Evolutionary conservation across 2,888 invertebrate genomes (phyloP), one percentile per base, ranked within the genome.

Genomic region (Aspidiotus destructor): DNA sequence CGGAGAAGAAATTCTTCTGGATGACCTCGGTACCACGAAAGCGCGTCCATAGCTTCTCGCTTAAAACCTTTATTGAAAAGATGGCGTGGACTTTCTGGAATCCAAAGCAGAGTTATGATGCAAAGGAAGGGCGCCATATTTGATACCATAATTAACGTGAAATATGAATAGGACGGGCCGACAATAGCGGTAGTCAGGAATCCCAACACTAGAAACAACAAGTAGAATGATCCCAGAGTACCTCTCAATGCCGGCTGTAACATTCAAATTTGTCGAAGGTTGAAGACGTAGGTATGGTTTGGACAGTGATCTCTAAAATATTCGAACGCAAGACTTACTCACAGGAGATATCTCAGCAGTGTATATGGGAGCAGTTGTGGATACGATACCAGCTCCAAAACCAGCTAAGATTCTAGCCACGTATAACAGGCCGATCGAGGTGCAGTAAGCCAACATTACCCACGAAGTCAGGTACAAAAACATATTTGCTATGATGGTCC

Each of bases 291-390:
- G 10, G 15, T 53, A 65, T 16, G 28, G 1, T 28, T 28, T 5
- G 5, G 5, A 28, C 28, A 28, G 28, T 28, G 28, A 28, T 28
- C 28, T 28, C 28, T 5, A 5, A 3, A 5, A 28, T 28, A 28
- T 28, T 5, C 28, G 5, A 28, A 28, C 28, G 28, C 28, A 28
- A n/a, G 28, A 28, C 5, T 1, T 28, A 28, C 57, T 79, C 75
- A 84, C 84, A 72, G 89, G 86, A 8, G 91, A 83, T 58, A 92
- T 88, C 78, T 94, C 93, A 54, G 89, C 89, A 70, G 91, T 84
- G 78, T 93, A 94, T 84, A 92, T 88, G 0, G 93, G 91, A 0
- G 86, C 83, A 0, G 86, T 84, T 0, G 87, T 85, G 78, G 86
- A 87, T 11, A 85, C 78, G 74, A 86, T 84, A 0, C 88, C 86